Evolutionary conservation across 2,888 invertebrate species (phyloP), one percentile per base, ranked within the genome.

Genomic region (Zelleria hepariella): DNA sequence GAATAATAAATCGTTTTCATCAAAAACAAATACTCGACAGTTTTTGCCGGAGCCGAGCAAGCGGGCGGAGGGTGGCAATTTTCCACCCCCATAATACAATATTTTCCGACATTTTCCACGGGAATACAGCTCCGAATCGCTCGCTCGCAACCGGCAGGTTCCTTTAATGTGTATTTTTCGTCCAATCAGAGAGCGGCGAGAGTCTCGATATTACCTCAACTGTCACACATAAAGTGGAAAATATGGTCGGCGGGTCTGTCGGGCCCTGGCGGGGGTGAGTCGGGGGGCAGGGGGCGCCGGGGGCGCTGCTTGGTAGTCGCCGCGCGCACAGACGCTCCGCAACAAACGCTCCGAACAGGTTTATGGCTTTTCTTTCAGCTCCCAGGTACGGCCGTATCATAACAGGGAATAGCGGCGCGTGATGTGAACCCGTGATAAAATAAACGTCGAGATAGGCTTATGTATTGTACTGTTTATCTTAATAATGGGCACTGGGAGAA

Each of bases 171-270:
- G 83, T 86, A 89, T 89, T 89, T 89, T 89, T 89, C 89, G 89
- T 85, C 89, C 89, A 89, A 89, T 89, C 89, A 89, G 86, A 85
- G 86, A 81, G 78, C 86, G 86, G 88, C 85, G 82, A 86, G 86
- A 87, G 85, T 85, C 89, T 88, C 89, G 89, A 89, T 89, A 89
- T 89, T 89, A 89, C 89, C 89, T 89, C 89, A 89, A 89, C 89
- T 89, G 89, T 89, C 89, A 89, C 89, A 89, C 89, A 89, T 89
- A 89, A 89, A 89, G 89, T 89, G 89, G 89, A 88, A 89, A 89
- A 89, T 89, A 89, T 89, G 89, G 89, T 89, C 87, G 85, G 84
- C 83, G 84, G 86, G 71, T 72, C 71, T 65, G 62, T 65, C 62
- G 61, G 57, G 68, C 62, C 72, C 59, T 59, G 62, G 64, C 61